Evolutionary conservation across 2,797 vertebrate species (phyloP), one percentile per base, ranked within the genome.

Genomic region (Sparus aurata): DNA sequence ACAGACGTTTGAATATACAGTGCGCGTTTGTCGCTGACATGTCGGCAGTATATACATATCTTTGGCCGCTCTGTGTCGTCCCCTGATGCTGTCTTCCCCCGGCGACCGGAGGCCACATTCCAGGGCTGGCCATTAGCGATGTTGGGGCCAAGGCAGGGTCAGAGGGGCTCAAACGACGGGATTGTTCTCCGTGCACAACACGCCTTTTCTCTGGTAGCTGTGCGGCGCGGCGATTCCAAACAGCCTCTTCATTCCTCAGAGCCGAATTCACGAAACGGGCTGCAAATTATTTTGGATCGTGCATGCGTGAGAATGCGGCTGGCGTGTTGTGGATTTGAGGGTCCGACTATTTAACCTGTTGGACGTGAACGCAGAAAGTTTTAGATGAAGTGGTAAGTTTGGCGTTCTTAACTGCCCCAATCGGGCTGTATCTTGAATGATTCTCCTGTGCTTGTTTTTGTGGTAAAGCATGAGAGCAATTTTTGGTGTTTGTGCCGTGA

Each of bases 101-200:
- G 58, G 74, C 76, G 75, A 92, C 94, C 89, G 79, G 94, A 94
- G 94, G 94, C 96, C 95, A 95, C 97, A 98, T 97, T 97, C 97
- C 97, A 95, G 93, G 94, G 94, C 95, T 92, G 95, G 95, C 96
- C 96, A 97, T 97, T 98, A 97, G 96, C 91, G 93, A 95, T 95
- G 95, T 93, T 86, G 95, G 95, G 97, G 97, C 96, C 96, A 97
- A 92, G 91, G 86, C 95, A 93, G 96, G 96, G 97, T 98, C 97
- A 97, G 92, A 82, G 95, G 96, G 95, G 95, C 95, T 97, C 96
- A 97, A 97, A 97, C 81, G 91, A 88, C 84, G 81, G 96, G 95
- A 97, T 98, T 98, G 97, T 98, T 97, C 96, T 95, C 93, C 82
- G 82, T 82, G 92, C 94, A 97, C 92, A 97, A 96, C 96, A 96